These are phyloP conservation scores for Ips nitidus DNA, from an alignment of 1,140 invertebrate species.

Conservation along the genomic window DNA sequence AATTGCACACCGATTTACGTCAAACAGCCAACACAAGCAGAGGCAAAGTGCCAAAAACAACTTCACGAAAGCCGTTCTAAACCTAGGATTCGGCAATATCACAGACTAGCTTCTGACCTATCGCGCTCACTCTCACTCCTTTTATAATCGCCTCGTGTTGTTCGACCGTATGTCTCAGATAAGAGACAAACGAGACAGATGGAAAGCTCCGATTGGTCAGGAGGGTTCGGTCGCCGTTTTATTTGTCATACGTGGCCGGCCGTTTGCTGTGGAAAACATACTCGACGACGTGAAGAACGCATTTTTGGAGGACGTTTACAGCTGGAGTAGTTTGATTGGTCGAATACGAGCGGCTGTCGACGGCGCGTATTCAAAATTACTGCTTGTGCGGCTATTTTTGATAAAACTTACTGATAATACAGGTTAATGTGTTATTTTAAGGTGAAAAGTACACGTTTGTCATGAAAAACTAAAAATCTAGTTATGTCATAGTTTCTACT, in stretches of 20 bases:
- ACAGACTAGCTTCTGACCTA: constrained; percentile 19
- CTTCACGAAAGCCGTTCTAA: constrained; percentile 34
- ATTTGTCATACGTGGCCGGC: constrained; percentile 33
- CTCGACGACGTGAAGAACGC: constrained; percentile 32
- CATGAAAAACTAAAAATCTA: too few species aligned
- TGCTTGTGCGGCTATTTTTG: too few species aligned
- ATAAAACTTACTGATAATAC: too few species aligned
- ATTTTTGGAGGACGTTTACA: constrained; percentile 39
- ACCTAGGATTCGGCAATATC: constrained; percentile 26
- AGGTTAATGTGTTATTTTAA: too few species aligned
- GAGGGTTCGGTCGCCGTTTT: constrained; percentile 7
- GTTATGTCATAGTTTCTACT: too few species aligned
- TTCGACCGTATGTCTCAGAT: constrained; percentile 29
- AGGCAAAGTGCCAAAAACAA: constrained; percentile 46
- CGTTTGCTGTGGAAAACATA: background rate
- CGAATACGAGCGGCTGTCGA: constrained; percentile 6
- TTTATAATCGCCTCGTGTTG: constrained; percentile 14
- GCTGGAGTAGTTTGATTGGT: constrained; percentile 48
- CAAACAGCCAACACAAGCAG: constrained; percentile 43
- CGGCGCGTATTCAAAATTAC: constrained; percentile 32
- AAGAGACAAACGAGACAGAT: constrained; percentile 46
- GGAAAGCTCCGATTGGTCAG: constrained; percentile 49
- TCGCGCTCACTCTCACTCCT: constrained; percentile 17
- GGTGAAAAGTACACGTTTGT: too few species aligned
- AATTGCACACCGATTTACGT: constrained; percentile 41